phyloP scores from a whole-genome alignment of 2,113 vertebrate genomes.

The Atractosteus spatula region DNA sequence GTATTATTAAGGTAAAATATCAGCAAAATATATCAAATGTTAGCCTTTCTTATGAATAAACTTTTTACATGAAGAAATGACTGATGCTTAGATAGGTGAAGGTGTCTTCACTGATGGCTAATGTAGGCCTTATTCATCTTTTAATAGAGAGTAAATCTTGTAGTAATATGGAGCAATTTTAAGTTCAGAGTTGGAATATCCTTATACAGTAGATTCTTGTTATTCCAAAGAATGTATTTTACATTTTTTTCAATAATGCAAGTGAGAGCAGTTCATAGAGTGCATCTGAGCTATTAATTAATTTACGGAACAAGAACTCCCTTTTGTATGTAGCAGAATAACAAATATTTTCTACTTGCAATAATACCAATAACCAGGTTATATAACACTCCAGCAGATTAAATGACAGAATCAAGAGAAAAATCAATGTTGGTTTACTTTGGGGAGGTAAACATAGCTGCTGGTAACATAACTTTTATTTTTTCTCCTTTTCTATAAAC shows the following conservation, averaged over 20 bases:
- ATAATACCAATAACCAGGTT: conserved; percentile 7
- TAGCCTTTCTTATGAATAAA: too few species aligned
- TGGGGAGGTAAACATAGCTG: conserved; percentile 18
- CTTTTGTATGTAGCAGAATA: neutral
- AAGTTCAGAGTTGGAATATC: neutral
- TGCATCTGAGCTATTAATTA: neutral
- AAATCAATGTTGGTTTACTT: conserved; percentile 18
- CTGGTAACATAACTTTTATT: conserved; percentile 18
- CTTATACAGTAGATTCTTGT: too few species aligned
- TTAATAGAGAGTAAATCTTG: too few species aligned
- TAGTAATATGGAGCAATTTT: neutral
- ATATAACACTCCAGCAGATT: conserved; percentile 14
- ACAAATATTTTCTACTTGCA: neutral
- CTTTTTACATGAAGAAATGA: too few species aligned
- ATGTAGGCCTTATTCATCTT: too few species aligned
- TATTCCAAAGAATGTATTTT: too few species aligned
- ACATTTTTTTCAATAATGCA: neutral
- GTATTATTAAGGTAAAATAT: too few species aligned
- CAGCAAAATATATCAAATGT: too few species aligned
- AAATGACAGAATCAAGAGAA: conserved; percentile 22
- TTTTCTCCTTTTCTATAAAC: conserved; percentile 14
- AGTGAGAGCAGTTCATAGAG: neutral
- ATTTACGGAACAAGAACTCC: neutral
- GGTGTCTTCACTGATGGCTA: too few species aligned
- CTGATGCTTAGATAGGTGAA: too few species aligned